A percentile compares a stretch with the other conserved stretches of the same genome.
These are phyloP conservation scores for Drosophila rubida DNA, from an alignment of 2,888 invertebrate species.

Conservation along the genomic window DNA sequence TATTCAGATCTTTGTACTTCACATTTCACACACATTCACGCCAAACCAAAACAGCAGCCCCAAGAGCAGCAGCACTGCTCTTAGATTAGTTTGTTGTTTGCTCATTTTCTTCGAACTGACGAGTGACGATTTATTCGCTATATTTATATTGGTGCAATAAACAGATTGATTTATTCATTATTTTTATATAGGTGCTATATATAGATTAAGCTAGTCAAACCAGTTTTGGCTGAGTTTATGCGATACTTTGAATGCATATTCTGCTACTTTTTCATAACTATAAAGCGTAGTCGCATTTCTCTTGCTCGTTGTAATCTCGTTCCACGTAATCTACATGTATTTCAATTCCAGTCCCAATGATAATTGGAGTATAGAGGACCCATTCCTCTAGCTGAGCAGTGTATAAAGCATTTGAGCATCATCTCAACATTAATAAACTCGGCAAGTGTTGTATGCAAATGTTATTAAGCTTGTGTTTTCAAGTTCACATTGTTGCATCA, in stretches of 20 bases:
- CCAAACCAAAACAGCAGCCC: neutral
- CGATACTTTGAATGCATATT: neutral
- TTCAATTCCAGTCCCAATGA: neutral
- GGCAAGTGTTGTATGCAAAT: too few relatives aligned
- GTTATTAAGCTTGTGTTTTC: too few relatives aligned
- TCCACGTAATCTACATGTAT: too few relatives aligned
- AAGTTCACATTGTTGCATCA: too few relatives aligned
- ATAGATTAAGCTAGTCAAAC: constrained; percentile 5
- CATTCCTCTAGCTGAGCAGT: too few relatives aligned
- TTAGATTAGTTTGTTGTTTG: neutral
- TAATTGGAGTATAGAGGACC: neutral
- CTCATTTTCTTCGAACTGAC: constrained; percentile 8
- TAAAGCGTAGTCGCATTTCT: neutral
- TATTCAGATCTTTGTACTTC: neutral
- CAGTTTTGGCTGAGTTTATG: constrained; percentile 3
- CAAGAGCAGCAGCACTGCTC: constrained; percentile 1
- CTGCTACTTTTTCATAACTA: neutral
- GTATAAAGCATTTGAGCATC: too few relatives aligned
- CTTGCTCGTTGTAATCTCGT: neutral
- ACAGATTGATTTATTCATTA: neutral
- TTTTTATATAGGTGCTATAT: constrained; percentile 2
- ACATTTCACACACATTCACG: neutral
- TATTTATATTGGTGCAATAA: constrained; percentile 3
- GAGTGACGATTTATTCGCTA: neutral
- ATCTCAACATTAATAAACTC: too few relatives aligned